phyloP scores from a whole-genome alignment of 2,113 vertebrate genomes.

The Carassius carassius region DNA sequence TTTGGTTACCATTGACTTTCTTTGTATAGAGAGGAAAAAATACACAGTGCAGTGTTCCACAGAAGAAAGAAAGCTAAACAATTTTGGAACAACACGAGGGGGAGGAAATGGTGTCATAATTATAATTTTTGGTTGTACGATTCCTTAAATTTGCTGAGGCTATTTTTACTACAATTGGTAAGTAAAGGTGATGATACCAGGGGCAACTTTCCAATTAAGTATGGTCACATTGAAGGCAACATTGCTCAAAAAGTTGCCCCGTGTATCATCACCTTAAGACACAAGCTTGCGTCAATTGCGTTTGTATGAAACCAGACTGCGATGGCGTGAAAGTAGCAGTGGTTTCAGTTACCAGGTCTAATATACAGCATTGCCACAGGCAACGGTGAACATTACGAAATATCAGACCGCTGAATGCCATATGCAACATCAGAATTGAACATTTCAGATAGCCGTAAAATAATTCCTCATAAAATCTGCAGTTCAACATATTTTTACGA shows the following conservation, averaged over 20 bases:
- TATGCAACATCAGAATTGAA: not conserved
- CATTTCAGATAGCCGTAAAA: too few relatives aligned
- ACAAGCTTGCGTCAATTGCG: not conserved
- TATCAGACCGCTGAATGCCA: not conserved
- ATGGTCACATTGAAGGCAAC: too few relatives aligned
- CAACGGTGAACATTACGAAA: not conserved
- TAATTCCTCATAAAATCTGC: too few relatives aligned
- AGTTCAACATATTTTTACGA: not conserved
- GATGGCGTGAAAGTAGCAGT: not conserved
- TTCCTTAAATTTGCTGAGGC: not conserved
- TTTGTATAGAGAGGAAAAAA: not conserved
- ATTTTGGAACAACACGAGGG: not conserved
- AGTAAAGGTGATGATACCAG: not conserved
- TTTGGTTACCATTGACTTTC: not conserved
- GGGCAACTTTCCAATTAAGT: too few relatives aligned
- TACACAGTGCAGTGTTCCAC: not conserved
- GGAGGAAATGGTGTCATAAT: too few relatives aligned
- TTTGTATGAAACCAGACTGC: not conserved
- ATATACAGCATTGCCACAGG: not conserved
- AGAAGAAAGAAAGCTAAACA: not conserved
- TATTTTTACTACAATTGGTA: not conserved
- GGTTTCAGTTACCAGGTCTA: not conserved
- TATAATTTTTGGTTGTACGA: too few relatives aligned
- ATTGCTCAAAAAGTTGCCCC: too few relatives aligned
- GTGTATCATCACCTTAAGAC: not conserved